Evolutionary conservation across 2,797 vertebrate species (phyloP).

Genomic region (Sternotherus odoratus): DNA sequence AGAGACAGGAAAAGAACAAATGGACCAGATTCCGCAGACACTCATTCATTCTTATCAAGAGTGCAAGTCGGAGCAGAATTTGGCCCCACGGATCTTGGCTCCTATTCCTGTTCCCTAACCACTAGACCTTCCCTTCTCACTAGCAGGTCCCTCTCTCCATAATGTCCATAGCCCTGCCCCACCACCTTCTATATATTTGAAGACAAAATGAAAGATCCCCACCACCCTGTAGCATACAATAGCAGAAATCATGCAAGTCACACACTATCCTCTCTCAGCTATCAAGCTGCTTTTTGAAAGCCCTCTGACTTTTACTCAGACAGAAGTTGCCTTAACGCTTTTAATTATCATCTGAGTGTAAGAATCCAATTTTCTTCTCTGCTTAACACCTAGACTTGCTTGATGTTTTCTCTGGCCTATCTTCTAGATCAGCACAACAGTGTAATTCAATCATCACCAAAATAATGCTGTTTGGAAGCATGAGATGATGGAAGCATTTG

Average conservation of each 20-base stretch:
- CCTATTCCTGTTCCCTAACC: not conserved
- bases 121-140: accelerated
- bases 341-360: not conserved
- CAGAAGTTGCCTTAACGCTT: not conserved
- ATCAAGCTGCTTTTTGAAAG: accelerated
- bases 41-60: not conserved
- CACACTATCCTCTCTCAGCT: accelerated
- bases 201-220: not conserved
- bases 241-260: not conserved
- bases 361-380: not conserved
- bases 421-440: not conserved
- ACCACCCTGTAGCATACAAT: not conserved
- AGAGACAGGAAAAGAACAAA: not conserved
- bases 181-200: accelerated
- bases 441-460: not conserved
- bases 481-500: not conserved
- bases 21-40: not conserved
- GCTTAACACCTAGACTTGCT: accelerated
- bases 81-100: not conserved
- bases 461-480: not conserved
- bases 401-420: accelerated
- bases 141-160: accelerated
- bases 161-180: accelerated
- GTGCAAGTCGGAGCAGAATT: accelerated
- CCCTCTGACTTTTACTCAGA: not conserved